Percentiles rank a stretch among this genome's conserved stretches.
phyloP scores from a whole-genome alignment of 64 coral and sea anemone species.

The Catalaphyllia jardinei region DNA sequence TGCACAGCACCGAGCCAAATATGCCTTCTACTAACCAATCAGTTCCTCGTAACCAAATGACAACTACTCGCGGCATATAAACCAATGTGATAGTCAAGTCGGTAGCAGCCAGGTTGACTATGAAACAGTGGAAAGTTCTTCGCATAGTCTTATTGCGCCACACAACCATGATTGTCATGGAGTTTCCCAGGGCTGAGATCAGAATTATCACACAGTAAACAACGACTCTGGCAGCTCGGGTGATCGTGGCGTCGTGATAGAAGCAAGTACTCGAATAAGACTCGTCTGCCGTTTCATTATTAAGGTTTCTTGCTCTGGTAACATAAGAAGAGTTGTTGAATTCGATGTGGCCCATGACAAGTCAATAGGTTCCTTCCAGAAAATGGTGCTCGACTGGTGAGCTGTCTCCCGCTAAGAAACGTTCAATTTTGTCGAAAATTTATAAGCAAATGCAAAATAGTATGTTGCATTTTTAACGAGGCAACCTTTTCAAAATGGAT shows the following conservation, averaged over 20 bases:
- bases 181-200: slow-evolving; percentile 40
- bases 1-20: slow-evolving; percentile 39
- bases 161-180: slow-evolving; percentile 22
- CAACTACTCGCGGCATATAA: slow-evolving; percentile 50
- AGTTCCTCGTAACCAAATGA: slow-evolving; percentile 22
- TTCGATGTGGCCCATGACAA: not conserved
- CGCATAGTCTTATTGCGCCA: slow-evolving; percentile 18
- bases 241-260: not conserved
- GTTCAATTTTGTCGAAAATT: not conserved
- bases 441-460: not conserved
- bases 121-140: slow-evolving; percentile 44
- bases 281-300: not conserved
- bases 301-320: not conserved
- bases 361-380: not conserved
- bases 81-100: slow-evolving; percentile 46
- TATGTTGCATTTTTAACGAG: not conserved
- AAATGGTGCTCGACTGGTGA: not conserved
- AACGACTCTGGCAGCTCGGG: not conserved
- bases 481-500: not conserved
- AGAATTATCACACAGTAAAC: slow-evolving; percentile 48
- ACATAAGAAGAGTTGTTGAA: not conserved
- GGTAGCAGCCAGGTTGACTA: slow-evolving; percentile 33
- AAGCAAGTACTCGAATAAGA: not conserved
- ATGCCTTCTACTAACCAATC: slow-evolving; percentile 19
- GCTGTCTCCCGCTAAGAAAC: too few relatives aligned